Percentiles rank a stretch among this genome's conserved stretches.
Conservation (phyloP, 2,888 invertebrate genomes). For the Incurvaria masculella region DNA sequence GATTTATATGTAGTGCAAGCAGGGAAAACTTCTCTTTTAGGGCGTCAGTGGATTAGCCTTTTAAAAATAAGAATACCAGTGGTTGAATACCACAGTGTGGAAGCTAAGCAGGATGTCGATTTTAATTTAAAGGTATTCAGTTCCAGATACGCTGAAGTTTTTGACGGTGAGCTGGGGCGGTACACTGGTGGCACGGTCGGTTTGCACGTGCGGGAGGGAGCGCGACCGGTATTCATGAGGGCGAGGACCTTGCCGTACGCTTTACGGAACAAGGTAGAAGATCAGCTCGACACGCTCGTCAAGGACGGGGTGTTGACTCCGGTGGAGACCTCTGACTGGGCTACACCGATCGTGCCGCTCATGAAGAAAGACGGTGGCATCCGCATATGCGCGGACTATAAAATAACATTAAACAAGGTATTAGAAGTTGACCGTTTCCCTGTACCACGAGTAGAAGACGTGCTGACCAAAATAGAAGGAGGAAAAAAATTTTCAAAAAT, state of each 20-base stretch:
- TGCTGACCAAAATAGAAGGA: conserved; percentile 5
- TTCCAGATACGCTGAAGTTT: neutral
- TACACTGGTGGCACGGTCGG: too few relatives aligned
- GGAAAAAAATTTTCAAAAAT: conserved; percentile 8
- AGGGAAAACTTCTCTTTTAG: too few relatives aligned
- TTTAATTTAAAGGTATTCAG: neutral
- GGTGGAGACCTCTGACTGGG: conserved; percentile 15
- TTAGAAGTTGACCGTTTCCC: conserved; percentile 9
- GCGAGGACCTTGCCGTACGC: conserved; percentile 3
- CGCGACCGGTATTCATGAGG: too few relatives aligned
- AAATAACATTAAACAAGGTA: conserved; percentile 7
- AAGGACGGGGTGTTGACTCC: conserved; percentile 12
- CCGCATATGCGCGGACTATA: conserved; percentile 9
- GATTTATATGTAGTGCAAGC: neutral
- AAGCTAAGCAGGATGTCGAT: too few relatives aligned
- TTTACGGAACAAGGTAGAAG: too few relatives aligned
- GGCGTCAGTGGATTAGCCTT: too few relatives aligned
- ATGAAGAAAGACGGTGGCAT: conserved; percentile 8
- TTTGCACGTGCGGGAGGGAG: conserved; percentile 8
- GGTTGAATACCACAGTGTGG: too few relatives aligned
- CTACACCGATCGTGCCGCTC: conserved; percentile 14
- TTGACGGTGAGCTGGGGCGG: conserved; percentile 1
- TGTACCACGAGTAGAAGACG: conserved; percentile 10
- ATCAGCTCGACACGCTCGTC: conserved; percentile 10
- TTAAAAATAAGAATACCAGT: too few relatives aligned